These are phyloP conservation scores for Caenorhabditis zanzibari DNA, from an alignment of 2,888 invertebrate species.

Conservation along the genomic window DNA sequence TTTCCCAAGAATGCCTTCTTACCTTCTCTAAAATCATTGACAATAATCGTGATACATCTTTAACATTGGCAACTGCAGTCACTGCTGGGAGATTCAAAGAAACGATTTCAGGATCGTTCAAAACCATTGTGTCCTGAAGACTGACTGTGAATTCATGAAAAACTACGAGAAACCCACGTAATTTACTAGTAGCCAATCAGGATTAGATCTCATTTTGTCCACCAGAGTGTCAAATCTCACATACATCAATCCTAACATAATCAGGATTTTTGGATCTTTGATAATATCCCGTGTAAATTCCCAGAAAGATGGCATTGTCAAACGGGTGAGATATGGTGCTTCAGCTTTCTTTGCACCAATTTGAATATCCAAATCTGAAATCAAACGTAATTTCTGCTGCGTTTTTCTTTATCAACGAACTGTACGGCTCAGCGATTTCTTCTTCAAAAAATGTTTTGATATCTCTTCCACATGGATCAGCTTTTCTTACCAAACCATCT, in stretches of 20 bases:
- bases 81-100: conserved; percentile 75
- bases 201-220: conserved; percentile 72
- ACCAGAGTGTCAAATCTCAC: conserved; percentile 72
- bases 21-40: conserved; percentile 71
- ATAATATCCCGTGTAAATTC: conserved; percentile 77
- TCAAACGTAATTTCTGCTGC: not conserved
- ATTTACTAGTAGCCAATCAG: conserved; percentile 76
- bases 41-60: conserved; percentile 74
- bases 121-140: conserved; percentile 71
- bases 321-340: conserved; percentile 65
- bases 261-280: conserved; percentile 74
- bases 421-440: conserved; percentile 76
- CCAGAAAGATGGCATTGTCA: conserved; percentile 72
- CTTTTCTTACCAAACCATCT: conserved; percentile 72
- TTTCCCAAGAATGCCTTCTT: too few relatives aligned
- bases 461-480: conserved; percentile 73
- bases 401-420: conserved; percentile 31
- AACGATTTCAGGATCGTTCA: conserved; percentile 78
- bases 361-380: conserved; percentile 74
- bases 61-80: conserved; percentile 76
- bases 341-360: conserved; percentile 72
- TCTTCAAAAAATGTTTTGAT: conserved; percentile 81
- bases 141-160: not conserved
- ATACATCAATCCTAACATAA: conserved; percentile 71
- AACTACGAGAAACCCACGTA: conserved; percentile 59